Conservation (phyloP, 2,113 vertebrate genomes). For the Poecile atricapillus region DNA sequence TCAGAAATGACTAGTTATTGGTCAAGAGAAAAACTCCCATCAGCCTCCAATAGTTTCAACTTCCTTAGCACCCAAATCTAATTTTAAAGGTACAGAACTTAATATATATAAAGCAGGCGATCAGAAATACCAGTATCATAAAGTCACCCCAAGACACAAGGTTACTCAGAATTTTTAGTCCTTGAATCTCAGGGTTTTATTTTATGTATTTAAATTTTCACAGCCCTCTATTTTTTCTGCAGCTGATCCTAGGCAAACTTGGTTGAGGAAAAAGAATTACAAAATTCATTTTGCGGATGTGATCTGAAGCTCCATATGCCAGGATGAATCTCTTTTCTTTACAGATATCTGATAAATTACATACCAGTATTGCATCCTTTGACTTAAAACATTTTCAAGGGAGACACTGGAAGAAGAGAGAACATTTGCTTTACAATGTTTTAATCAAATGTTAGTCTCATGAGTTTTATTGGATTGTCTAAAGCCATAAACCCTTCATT, state of each 20-base stretch:
- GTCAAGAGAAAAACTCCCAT: too few species aligned
- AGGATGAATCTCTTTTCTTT: neutral
- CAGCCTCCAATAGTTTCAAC: too few species aligned
- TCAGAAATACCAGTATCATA: too few species aligned
- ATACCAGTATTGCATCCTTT: neutral
- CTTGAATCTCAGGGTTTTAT: neutral
- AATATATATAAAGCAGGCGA: too few species aligned
- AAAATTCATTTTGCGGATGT: neutral
- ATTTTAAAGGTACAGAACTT: too few species aligned
- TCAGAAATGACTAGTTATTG: too few species aligned
- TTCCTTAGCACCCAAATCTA: too few species aligned
- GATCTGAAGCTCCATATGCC: neutral
- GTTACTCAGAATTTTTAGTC: neutral
- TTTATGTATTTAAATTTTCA: neutral
- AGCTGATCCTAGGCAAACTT: neutral
- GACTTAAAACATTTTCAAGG: neutral
- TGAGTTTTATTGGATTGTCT: slow-evolving; percentile 1
- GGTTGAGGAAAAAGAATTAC: neutral
- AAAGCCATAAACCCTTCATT: slow-evolving; percentile 1
- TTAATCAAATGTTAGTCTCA: neutral
- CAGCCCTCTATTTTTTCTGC: neutral
- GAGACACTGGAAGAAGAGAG: neutral
- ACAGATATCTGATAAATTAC: neutral
- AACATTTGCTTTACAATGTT: neutral
- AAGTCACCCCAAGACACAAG: neutral